Conservation (phyloP, 1,140 invertebrate genomes). For the Pissodes strobi region DNA sequence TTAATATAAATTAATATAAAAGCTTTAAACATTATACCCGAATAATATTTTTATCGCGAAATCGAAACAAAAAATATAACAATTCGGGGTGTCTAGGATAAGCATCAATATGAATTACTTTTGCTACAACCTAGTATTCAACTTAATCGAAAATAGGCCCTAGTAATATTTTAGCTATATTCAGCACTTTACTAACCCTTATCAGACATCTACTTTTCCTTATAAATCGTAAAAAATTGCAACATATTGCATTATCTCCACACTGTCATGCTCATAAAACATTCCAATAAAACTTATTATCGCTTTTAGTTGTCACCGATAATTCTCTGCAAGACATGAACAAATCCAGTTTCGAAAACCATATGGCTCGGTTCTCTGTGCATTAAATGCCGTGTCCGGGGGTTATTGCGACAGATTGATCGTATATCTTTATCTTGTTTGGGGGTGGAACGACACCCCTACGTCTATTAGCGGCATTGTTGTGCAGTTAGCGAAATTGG, state of each 20-base stretch:
- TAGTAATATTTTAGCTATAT: no score
- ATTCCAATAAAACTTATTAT: constrained; percentile 20
- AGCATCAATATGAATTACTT: no score
- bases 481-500: constrained; percentile 41
- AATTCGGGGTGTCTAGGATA: no score
- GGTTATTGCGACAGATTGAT: constrained; percentile 41
- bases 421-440: constrained; percentile 44
- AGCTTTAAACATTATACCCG: no score
- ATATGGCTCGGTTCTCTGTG: constrained; percentile 31
- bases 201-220: background rate
- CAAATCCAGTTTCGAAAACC: constrained; percentile 29
- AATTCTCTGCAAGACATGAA: constrained; percentile 21
- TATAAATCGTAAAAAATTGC: background rate
- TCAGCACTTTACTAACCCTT: no score
- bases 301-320: constrained; percentile 20
- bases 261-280: constrained; percentile 1
- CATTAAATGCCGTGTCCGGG: constrained; percentile 23
- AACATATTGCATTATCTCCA: constrained; percentile 5
- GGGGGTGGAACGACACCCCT: constrained; percentile 38
- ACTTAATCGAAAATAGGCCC: no score
- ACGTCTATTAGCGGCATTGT: constrained; percentile 42
- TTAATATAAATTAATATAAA: no score
- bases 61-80: no score
- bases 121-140: no score
- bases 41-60: no score